phyloP scores from a whole-genome alignment of 2,113 vertebrate genomes.

The Galeopterus variegatus region DNA sequence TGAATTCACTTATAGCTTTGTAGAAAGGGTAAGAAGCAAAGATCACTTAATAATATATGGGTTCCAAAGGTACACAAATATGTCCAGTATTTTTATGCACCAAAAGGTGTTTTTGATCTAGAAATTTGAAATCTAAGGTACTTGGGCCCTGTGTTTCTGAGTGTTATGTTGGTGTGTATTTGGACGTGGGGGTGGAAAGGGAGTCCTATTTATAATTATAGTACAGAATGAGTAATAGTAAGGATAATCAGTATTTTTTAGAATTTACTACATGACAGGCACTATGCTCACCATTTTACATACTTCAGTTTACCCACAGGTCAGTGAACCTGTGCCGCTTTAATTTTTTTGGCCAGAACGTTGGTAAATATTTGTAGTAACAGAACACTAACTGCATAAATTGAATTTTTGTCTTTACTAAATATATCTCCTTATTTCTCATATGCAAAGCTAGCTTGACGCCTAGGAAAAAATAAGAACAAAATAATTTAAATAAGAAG shows the following conservation, averaged over 20 bases:
- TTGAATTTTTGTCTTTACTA: neutral
- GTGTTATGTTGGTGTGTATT: neutral
- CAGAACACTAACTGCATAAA: neutral
- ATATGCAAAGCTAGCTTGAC: neutral
- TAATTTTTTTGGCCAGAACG: neutral
- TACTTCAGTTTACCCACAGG: neutral
- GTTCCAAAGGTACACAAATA: neutral
- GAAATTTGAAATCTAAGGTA: neutral
- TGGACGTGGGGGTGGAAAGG: accelerated
- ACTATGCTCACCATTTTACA: too few species aligned
- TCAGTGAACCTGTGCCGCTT: neutral
- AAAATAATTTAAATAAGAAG: neutral
- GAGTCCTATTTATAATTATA: neutral
- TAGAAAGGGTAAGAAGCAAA: neutral
- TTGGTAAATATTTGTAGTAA: neutral
- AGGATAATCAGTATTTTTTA: neutral
- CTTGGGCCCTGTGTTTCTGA: neutral
- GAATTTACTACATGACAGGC: neutral
- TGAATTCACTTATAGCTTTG: neutral
- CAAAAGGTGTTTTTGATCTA: neutral
- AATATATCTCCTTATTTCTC: neutral
- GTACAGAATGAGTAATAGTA: neutral
- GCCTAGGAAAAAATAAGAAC: neutral
- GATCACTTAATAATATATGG: neutral
- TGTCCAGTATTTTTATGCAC: neutral